Percentiles rank a stretch among this genome's conserved stretches.
These are phyloP conservation scores for Saccopteryx bilineata DNA, from an alignment of 2,113 vertebrate genomes.

Conservation along the genomic window DNA sequence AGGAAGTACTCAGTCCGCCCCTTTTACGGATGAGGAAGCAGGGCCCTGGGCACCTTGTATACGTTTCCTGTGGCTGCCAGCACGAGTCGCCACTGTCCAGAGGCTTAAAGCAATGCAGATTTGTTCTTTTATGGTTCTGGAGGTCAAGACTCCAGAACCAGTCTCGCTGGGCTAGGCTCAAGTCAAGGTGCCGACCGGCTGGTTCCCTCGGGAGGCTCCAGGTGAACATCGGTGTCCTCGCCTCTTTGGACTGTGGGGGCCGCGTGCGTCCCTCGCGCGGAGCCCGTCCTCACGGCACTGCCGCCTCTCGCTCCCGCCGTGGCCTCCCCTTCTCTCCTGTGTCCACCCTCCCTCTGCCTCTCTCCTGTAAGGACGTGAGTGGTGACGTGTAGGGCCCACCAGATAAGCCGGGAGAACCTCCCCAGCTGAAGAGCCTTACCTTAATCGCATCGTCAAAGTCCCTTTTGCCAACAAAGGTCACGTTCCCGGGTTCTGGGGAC, in stretches of 20 bases:
- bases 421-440: neutral
- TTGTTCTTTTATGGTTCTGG: neutral
- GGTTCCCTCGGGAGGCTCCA: neutral
- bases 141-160: neutral
- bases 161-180: neutral
- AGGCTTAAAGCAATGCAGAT: neutral
- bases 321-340: neutral
- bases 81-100: neutral
- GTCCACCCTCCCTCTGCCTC: neutral
- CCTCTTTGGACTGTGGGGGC: neutral
- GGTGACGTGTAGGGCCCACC: neutral
- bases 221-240: accelerated
- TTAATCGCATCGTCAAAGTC: neutral
- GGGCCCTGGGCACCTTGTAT: neutral
- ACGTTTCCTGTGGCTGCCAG: neutral
- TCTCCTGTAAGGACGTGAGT: neutral
- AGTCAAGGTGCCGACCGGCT: neutral
- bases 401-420: neutral
- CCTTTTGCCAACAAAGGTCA: neutral
- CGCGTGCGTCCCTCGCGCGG: neutral
- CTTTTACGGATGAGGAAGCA: neutral
- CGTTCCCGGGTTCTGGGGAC: neutral
- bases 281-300: neutral
- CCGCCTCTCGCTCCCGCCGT: neutral
- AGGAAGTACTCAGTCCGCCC: neutral